Conservation (phyloP, 92 coral and sea anemone species). For the Zoanthus sociatus region DNA sequence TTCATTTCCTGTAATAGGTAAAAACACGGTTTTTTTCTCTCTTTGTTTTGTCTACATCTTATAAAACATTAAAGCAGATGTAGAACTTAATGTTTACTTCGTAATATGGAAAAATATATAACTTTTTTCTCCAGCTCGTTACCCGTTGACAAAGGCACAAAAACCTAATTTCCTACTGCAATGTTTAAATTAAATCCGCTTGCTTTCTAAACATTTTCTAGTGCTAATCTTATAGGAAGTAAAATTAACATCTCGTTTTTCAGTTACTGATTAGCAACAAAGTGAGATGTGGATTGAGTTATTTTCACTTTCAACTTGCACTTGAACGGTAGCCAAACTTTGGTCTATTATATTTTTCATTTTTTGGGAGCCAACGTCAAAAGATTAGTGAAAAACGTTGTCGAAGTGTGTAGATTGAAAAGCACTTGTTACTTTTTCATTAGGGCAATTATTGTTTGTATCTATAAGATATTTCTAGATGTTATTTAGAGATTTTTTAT, state of each 20-base stretch:
- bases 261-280: background rate
- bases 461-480: constrained; percentile 22
- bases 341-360: background rate
- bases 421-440: constrained; percentile 36
- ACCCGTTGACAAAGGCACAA: background rate
- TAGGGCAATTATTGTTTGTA: constrained; percentile 23
- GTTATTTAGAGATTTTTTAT: background rate
- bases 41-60: constrained; percentile 26
- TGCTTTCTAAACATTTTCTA: background rate
- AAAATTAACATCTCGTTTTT: background rate
- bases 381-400: constrained; percentile 16
- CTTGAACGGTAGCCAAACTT: background rate
- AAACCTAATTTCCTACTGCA: background rate
- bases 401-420: background rate
- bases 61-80: constrained; percentile 43
- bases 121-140: background rate
- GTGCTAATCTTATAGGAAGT: background rate
- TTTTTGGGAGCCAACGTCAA: background rate
- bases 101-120: background rate
- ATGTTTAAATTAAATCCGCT: background rate
- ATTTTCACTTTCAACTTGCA: background rate
- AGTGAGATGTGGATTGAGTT: background rate
- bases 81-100: background rate
- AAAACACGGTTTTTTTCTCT: background rate
- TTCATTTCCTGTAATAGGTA: background rate